These are phyloP conservation scores for Suncus etruscus DNA, from an alignment of 2,113 vertebrate genomes.

Conservation along the genomic window DNA sequence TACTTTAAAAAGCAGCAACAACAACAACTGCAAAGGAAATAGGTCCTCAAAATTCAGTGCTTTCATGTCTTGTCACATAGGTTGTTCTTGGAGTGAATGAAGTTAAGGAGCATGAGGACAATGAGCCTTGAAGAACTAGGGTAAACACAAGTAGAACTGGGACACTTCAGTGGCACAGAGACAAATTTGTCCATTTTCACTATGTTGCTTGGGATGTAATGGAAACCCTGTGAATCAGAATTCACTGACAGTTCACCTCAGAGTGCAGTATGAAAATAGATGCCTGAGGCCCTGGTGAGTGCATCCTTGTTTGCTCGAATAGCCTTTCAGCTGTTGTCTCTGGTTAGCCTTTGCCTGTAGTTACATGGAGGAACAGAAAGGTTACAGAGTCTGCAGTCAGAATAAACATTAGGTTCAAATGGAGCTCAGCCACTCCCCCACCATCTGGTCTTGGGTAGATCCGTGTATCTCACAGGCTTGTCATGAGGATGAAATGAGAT, in stretches of 20 bases:
- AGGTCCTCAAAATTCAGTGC: neutral
- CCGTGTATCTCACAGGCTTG: neutral
- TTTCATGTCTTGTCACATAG: neutral
- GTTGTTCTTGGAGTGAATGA: neutral
- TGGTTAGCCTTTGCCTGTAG: neutral
- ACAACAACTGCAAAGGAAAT: neutral
- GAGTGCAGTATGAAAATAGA: neutral
- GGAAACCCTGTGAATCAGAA: neutral
- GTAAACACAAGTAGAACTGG: neutral
- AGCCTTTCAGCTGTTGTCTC: neutral
- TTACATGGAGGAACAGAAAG: neutral
- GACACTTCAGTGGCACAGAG: neutral
- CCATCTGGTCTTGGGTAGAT: neutral
- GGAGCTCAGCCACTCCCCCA: neutral
- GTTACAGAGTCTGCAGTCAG: neutral
- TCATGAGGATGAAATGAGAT: neutral
- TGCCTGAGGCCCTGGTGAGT: neutral
- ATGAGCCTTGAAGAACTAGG: neutral
- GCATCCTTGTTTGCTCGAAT: neutral
- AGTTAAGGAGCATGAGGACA: neutral
- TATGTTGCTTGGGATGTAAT: neutral
- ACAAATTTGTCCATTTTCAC: neutral
- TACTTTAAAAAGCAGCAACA: too few species aligned
- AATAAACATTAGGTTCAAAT: neutral
- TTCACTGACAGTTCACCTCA: neutral